Conservation (phyloP, 2,888 invertebrate genomes). For the Teinopalpus imperialis region DNA sequence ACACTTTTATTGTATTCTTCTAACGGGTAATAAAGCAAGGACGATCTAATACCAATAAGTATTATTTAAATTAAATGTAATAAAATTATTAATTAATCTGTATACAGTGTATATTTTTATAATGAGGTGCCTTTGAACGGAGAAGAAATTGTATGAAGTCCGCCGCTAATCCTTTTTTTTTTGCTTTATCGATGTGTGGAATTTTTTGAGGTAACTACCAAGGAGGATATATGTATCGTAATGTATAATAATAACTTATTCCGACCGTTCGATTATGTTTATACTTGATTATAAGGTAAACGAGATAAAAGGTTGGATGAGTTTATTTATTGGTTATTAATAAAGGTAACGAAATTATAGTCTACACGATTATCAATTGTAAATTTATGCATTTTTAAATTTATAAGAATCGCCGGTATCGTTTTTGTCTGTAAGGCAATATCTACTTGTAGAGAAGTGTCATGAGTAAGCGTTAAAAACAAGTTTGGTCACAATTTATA, state of each 20-base stretch:
- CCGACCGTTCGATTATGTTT: neutral
- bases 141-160: too few relatives aligned
- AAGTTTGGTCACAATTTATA: slow-evolving; percentile 18
- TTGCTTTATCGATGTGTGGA: too few relatives aligned
- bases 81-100: too few relatives aligned
- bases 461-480: slow-evolving; percentile 19
- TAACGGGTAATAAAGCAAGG: too few relatives aligned
- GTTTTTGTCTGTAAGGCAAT: slow-evolving; percentile 1
- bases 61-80: too few relatives aligned
- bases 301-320: slow-evolving; percentile 21
- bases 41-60: too few relatives aligned
- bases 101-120: too few relatives aligned
- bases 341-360: slow-evolving; percentile 1
- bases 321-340: neutral
- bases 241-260: neutral
- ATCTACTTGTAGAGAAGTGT: neutral
- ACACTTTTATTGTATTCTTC: too few relatives aligned
- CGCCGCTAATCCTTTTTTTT: too few relatives aligned
- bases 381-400: slow-evolving; percentile 1
- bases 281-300: too few relatives aligned
- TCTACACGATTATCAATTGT: neutral
- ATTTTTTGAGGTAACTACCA: too few relatives aligned
- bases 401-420: slow-evolving; percentile 1
- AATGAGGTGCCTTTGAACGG: too few relatives aligned
- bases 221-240: neutral